Base-by-base conservation (phyloP, 2,113 vertebrate genomes). In the Microcebus jonahi region DNA sequence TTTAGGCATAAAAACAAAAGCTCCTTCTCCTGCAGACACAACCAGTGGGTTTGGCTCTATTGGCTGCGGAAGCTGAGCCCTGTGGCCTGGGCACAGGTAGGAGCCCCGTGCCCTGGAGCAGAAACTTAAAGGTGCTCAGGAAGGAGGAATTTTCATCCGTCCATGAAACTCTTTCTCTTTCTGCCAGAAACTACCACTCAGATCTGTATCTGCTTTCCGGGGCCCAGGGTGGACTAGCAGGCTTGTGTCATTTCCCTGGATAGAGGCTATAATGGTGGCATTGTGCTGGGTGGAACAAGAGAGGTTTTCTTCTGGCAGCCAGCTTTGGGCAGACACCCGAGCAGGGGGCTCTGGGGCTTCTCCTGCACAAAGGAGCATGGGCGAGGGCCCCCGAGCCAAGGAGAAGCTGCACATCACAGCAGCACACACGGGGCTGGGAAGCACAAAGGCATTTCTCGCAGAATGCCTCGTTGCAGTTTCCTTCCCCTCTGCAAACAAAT, bases 221-320 rank as follows among this genome's bases (percentile, higher is more conserved):
- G 77, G 45, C 81, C 67, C 68, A 18, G 91, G 34, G 61, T 68
- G 4, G 88, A 75, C 85, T 67, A 92, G 77, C 77, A 75, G 53
- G 75, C 93, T n/a, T 91, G 93, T 96, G 97, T 96, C 96, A 97
- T 82, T 97, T 85, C 89, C 80, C 97, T 63, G 59, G 75, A 61
- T 67, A 55, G 84, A 13, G 23, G 91, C 83, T 88, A 97, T 93
- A 98, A 97, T 97, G 90, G 96, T 21, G 14, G 93, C 93, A 98
- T 97, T 98, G 98, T 98, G 75, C 89, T 61, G 39, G 77, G 59
- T 36, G 48, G 75, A 97, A 98, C 97, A 98, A 98, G 97, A 96
- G 96, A 90, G 90, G 95, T 95, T 97, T 98, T 98, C 95, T 97
- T 96, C 4, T 71, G 13, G 53, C 10, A 0, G 68, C 63, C 79